phyloP scores from a whole-genome alignment of 2,113 vertebrate species.

The Neogobius melanostomus region DNA sequence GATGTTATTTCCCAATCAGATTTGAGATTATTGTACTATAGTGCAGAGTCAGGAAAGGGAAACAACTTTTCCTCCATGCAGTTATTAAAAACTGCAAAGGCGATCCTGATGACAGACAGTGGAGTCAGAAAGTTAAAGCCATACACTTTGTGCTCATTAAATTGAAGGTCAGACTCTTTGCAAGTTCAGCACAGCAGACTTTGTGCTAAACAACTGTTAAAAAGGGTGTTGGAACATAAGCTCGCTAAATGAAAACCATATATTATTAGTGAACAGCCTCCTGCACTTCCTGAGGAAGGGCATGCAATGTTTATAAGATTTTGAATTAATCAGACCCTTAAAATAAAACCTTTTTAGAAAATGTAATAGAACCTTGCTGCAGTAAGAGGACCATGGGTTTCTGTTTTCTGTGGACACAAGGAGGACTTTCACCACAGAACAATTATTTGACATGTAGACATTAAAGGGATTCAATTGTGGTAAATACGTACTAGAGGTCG shows the following conservation, averaged over 20 bases:
- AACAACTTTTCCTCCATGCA: not conserved
- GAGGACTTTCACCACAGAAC: too few relatives aligned
- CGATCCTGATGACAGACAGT: not conserved
- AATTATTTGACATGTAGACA: too few relatives aligned
- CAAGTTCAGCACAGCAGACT: not conserved
- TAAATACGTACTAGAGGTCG: too few relatives aligned
- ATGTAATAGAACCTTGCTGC: too few relatives aligned
- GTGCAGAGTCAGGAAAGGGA: not conserved
- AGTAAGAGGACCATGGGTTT: too few relatives aligned
- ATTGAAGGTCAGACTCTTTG: not conserved
- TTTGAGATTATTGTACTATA: constrained; percentile 26
- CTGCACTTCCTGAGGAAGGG: not conserved
- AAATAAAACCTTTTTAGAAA: too few relatives aligned
- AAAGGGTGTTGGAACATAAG: too few relatives aligned
- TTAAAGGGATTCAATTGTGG: too few relatives aligned
- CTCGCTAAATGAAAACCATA: not conserved
- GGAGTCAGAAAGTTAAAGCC: not conserved
- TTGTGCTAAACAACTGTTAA: not conserved
- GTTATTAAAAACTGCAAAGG: not conserved
- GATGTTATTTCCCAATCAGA: constrained; percentile 9
- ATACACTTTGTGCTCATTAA: not conserved
- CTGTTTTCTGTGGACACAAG: too few relatives aligned
- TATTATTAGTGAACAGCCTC: not conserved
- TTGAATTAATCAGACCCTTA: too few relatives aligned
- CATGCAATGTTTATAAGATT: too few relatives aligned